phyloP scores from a whole-genome alignment of 1,140 invertebrate genomes.

The Cydia strobilella region DNA sequence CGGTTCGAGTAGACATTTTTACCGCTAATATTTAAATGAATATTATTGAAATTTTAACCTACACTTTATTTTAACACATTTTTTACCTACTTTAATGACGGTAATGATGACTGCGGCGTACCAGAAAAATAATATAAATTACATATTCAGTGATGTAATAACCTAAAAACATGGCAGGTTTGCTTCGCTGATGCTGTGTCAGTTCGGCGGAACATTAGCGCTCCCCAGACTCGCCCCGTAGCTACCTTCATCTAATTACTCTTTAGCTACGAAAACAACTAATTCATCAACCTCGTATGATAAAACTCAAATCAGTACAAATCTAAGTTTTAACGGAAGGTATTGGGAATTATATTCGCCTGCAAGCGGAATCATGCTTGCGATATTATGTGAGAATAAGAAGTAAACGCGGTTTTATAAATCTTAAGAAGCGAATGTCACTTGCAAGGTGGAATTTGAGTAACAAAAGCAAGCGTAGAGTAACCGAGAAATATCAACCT shows the following conservation, averaged over 20 bases:
- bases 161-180: neutral
- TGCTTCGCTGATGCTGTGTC: neutral
- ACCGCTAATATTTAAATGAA: too few species aligned
- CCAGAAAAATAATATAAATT: neutral
- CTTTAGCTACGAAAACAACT: neutral
- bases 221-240: neutral
- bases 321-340: neutral
- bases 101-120: too few species aligned
- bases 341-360: neutral
- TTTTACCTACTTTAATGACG: too few species aligned
- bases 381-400: neutral
- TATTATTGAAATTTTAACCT: too few species aligned
- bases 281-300: neutral
- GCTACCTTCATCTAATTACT: neutral
- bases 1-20: too few species aligned
- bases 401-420: neutral
- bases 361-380: neutral
- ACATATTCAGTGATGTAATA: neutral
- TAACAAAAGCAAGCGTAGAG: neutral
- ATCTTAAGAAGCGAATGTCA: neutral
- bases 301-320: neutral
- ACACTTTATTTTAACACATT: too few species aligned
- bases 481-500: neutral
- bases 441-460: neutral
- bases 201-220: neutral